Base-by-base conservation (phyloP, 2,888 invertebrate species). In the Imbricaverruca yamaguchii region DNA sequence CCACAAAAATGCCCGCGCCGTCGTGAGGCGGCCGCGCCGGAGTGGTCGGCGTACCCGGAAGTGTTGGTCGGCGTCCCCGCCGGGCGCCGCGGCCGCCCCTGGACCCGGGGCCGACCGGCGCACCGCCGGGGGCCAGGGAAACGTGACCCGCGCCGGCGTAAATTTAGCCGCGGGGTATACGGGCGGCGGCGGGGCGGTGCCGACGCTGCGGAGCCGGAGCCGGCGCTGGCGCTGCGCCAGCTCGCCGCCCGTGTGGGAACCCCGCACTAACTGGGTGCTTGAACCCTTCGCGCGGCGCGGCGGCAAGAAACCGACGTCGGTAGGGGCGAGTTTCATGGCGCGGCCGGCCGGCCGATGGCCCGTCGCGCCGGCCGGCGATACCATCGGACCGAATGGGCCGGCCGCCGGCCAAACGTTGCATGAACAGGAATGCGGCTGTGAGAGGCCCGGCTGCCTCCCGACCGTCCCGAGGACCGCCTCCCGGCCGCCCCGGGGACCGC, bases 221-320 rank as follows among this genome's bases (percentile, higher is more conserved):
- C 15, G 15, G 39, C 39, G 39, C 39, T 69, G 69, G 69, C 69
- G 39, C 23, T 15, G 15, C 25, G 69, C 69, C 69, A 69, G 69
- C 69, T 15, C 69, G 15, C 4, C 11, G 6, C n/a, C 18, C n/a
- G 15, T 25, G 69, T 69, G 69, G 69, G 69, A 69, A 69, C 65
- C 39, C 23, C 69, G 23, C 69, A 69, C 69, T 69, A 69, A 69
- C 69, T 69, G 69, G 69, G 69, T 69, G 69, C 69, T 69, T 69
- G 69, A 69, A 69, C 69, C 69, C 69, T 69, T 69, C 39, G 2
- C 69, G 25, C 39, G 39, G 23, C 23, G 69, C 7, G 12, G 69
- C 23, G 69, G 69, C 69, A 61, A 61, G 61, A 61, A 61, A 61
- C 61, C 61, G 18, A 7, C 69, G 39, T 8, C 69, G 15, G 15